These are phyloP conservation scores for Orussus abietinus DNA, from an alignment of 1,140 invertebrate genomes.

Conservation along the genomic window DNA sequence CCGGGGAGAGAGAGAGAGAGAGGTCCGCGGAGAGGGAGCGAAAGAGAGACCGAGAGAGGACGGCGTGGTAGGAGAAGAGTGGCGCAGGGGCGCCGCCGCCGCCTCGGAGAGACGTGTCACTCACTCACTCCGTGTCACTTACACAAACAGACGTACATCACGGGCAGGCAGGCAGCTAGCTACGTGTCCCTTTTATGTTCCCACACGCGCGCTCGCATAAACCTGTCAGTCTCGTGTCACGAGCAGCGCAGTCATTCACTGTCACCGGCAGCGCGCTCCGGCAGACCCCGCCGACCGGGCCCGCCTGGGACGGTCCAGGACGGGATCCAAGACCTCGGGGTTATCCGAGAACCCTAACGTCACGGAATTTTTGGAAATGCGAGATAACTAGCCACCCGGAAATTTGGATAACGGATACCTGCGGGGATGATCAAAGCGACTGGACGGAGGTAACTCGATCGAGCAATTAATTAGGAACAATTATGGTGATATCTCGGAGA, in stretches of 20 bases:
- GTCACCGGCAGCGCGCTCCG: slow-evolving; percentile 42
- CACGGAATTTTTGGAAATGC: no score
- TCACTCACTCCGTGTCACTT: slow-evolving; percentile 52
- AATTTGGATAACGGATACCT: no score
- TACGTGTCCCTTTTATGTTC: slow-evolving; percentile 53
- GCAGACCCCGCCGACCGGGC: background rate
- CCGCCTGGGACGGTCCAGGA: no score
- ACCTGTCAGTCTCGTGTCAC: slow-evolving; percentile 55
- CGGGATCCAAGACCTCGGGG: no score
- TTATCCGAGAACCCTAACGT: no score
- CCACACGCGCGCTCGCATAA: slow-evolving; percentile 51
- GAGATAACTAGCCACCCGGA: no score
- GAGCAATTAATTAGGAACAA: no score
- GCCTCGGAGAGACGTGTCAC: slow-evolving; percentile 40
- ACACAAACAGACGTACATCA: slow-evolving; percentile 55
- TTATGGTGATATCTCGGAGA: no score
- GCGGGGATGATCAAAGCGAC: no score
- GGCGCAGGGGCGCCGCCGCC: slow-evolving; percentile 20
- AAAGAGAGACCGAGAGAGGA: slow-evolving; percentile 14
- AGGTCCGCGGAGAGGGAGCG: slow-evolving; percentile 2
- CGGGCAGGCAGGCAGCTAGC: slow-evolving; percentile 37
- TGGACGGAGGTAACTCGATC: no score
- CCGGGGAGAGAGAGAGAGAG: slow-evolving; percentile 15
- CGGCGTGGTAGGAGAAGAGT: slow-evolving; percentile 7
- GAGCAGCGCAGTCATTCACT: slow-evolving; percentile 52